phyloP scores from a whole-genome alignment of 1,140 invertebrate species.

The Plutomurus gul region DNA sequence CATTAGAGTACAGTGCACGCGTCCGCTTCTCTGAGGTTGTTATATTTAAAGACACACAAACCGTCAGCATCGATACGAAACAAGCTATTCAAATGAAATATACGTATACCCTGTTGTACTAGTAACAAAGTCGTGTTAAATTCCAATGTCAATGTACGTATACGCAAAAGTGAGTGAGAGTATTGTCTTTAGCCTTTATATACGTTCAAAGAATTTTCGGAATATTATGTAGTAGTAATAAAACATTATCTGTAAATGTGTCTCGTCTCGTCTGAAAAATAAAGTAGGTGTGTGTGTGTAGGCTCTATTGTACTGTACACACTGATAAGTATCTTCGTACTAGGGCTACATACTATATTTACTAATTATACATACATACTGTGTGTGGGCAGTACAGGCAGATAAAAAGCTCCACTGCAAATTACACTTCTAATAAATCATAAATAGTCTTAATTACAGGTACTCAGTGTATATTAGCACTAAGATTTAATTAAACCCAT shows the following conservation, averaged over 20 bases:
- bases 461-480: background rate
- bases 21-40: too few species aligned
- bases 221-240: too few species aligned
- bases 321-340: too few species aligned
- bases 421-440: constrained; percentile 16
- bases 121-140: background rate
- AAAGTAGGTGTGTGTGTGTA: background rate
- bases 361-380: too few species aligned
- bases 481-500: constrained; percentile 15
- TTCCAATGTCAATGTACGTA: constrained; percentile 29
- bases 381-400: background rate
- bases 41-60: too few species aligned
- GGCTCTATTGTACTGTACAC: too few species aligned
- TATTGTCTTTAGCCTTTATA: constrained; percentile 19
- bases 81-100: constrained; percentile 21
- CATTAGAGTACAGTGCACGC: too few species aligned
- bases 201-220: background rate
- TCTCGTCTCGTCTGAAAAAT: background rate
- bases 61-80: background rate
- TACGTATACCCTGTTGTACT: background rate
- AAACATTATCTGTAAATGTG: constrained; percentile 1
- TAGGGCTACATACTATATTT: too few species aligned
- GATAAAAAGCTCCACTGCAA: constrained; percentile 4
- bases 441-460: constrained; percentile 11
- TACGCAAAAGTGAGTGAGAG: constrained; percentile 6